Evolutionary conservation across 2,888 invertebrate species (phyloP).

Genomic region (Catotricha subobsoleta): DNA sequence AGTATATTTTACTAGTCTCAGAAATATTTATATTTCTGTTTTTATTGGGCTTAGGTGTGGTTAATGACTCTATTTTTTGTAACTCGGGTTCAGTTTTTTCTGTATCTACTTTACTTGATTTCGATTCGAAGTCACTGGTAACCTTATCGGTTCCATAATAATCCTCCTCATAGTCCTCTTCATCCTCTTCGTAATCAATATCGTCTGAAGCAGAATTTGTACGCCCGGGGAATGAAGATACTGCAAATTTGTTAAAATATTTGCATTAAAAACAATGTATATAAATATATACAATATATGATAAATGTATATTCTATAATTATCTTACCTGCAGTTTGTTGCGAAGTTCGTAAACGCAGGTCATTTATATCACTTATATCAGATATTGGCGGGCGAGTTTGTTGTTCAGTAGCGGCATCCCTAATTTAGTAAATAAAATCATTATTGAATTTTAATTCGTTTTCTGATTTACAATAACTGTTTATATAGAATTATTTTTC

Average conservation of each 20-base stretch:
- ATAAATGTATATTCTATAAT: not conserved
- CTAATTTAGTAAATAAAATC: no score
- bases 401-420: not conserved
- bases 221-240: not conserved
- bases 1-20: conserved; percentile 15
- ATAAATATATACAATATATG: not conserved
- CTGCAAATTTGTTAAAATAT: not conserved
- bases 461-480: not conserved
- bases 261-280: not conserved
- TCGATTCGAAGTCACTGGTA: conserved; percentile 34
- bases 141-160: conserved; percentile 35
- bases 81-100: not conserved
- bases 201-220: conserved; percentile 21
- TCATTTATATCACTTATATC: conserved; percentile 8
- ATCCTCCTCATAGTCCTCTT: conserved; percentile 28
- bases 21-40: conserved; percentile 7
- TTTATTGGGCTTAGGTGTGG: conserved; percentile 7
- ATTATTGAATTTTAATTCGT: not conserved
- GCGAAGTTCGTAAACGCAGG: conserved; percentile 7
- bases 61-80: conserved; percentile 1
- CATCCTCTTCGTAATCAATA: conserved; percentile 30
- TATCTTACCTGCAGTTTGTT: conserved; percentile 7
- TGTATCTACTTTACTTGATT: conserved; percentile 11
- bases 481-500: conserved; percentile 10
- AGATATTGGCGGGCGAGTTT: not conserved